Evolutionary conservation across 2,113 vertebrate species (phyloP).

Genomic region (Empidonax alnorum): DNA sequence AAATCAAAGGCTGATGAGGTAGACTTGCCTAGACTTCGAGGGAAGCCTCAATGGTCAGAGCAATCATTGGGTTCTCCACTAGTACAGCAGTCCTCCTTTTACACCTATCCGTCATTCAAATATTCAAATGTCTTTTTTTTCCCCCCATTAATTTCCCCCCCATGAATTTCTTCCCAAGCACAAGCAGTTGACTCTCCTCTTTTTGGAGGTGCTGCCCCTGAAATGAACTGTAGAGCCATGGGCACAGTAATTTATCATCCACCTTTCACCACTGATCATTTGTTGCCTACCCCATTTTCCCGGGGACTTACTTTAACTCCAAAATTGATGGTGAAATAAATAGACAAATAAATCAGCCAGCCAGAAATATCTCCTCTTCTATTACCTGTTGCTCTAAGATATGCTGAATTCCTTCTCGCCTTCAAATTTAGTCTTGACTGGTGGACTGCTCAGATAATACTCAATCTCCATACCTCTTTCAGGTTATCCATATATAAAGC

Average conservation of each 20-base stretch:
- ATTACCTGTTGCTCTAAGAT: slow-evolving; percentile 8
- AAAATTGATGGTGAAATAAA: slow-evolving; percentile 42
- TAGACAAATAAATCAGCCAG: slow-evolving; percentile 45
- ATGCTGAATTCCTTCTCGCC: neutral
- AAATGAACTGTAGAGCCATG: neutral
- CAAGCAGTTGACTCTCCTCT: neutral
- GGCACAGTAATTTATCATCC: neutral
- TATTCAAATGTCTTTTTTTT: neutral
- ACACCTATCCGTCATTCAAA: neutral
- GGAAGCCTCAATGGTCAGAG: neutral
- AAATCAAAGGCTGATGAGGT: neutral
- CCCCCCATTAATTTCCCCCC: too few species aligned
- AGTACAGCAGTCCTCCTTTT: neutral
- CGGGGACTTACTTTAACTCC: neutral
- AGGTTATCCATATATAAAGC: neutral
- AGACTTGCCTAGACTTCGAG: neutral
- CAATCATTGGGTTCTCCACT: neutral
- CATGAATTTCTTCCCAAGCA: neutral
- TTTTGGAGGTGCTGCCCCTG: neutral
- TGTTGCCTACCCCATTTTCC: neutral
- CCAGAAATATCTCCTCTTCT: neutral
- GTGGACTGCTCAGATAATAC: neutral
- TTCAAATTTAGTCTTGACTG: slow-evolving; percentile 13
- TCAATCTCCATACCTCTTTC: neutral
- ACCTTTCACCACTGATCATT: neutral